Percentiles rank a stretch among this genome's conserved stretches.
Conservation (phyloP, 2,113 vertebrate species). For the Stigmatopora argus region DNA sequence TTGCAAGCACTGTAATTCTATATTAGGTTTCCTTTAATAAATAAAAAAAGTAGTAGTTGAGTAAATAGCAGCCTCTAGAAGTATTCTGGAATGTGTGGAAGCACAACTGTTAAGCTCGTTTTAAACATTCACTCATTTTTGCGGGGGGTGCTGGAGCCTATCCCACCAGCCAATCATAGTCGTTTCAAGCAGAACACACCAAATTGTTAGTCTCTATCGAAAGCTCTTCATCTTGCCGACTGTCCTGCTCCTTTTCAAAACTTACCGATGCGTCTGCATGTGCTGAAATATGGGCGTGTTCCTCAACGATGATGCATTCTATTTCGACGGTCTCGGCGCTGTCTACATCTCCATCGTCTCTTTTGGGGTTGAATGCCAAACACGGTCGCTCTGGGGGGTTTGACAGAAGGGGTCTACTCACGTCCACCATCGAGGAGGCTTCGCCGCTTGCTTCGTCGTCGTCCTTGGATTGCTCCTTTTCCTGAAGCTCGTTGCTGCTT, state of each 20-base stretch:
- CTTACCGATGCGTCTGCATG: neutral
- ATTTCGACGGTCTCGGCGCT: slow-evolving; percentile 6
- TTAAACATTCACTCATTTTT: neutral
- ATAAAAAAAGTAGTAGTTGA: neutral
- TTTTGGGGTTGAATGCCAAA: slow-evolving; percentile 4
- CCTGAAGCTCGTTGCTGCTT: slow-evolving; percentile 6
- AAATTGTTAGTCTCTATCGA: slow-evolving; percentile 13
- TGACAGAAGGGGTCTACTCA: neutral
- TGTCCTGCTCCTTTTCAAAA: slow-evolving; percentile 5
- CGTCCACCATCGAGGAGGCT: neutral
- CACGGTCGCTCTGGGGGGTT: slow-evolving; percentile 2
- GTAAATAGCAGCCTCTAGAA: slow-evolving; percentile 4
- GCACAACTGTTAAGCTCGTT: neutral
- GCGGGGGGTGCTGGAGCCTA: no score
- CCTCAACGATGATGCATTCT: neutral
- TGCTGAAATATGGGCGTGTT: neutral
- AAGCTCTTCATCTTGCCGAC: slow-evolving; percentile 10
- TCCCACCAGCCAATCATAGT: no score
- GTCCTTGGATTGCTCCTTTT: slow-evolving; percentile 8
- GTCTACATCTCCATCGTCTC: slow-evolving; percentile 1
- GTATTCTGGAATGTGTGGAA: slow-evolving; percentile 3
- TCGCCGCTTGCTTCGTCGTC: slow-evolving; percentile 9
- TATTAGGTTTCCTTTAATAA: neutral
- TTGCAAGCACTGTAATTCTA: neutral
- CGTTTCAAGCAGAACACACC: slow-evolving; percentile 6